Conservation (phyloP, 2,888 invertebrate species). For the Thymelicus acteon region DNA sequence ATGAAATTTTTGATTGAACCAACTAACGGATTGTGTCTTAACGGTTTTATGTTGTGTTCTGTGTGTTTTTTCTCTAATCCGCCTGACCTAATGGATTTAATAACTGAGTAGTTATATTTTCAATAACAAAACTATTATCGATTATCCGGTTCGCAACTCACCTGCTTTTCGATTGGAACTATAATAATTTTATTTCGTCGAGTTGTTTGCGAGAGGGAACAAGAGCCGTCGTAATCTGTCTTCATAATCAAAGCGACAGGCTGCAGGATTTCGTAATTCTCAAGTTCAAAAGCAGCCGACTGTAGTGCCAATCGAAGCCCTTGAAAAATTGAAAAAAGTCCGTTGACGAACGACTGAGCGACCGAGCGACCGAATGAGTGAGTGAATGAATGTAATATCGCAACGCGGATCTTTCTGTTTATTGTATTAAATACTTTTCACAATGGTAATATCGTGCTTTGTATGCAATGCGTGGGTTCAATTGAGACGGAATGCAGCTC, state of each 20-base stretch:
- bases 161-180: conserved; percentile 41
- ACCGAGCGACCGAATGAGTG: conserved; percentile 62
- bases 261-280: conserved; percentile 53
- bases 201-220: conserved; percentile 39
- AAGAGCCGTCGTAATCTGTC: conserved; percentile 51
- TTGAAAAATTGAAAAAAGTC: conserved; percentile 58
- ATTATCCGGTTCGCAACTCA: conserved; percentile 38
- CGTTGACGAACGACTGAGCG: conserved; percentile 63
- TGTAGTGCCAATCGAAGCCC: conserved; percentile 76
- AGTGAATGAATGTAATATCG: conserved; percentile 69
- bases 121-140: conserved; percentile 38
- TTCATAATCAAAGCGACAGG: conserved; percentile 50
- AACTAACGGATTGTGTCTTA: conserved; percentile 78
- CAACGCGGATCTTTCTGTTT: conserved; percentile 75
- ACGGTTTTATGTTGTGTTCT: conserved; percentile 62
- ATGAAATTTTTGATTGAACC: conserved; percentile 83
- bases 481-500: conserved; percentile 51
- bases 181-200: conserved; percentile 38
- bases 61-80: conserved; percentile 25
- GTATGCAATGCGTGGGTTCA: conserved; percentile 69
- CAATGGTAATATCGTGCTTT: conserved; percentile 64
- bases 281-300: conserved; percentile 72
- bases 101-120: conserved; percentile 49
- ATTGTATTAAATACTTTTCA: conserved; percentile 71
- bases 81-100: conserved; percentile 55